A percentile compares a stretch with the other conserved stretches of the same genome.
These are phyloP conservation scores for Blomia tropicalis DNA, from an alignment of 2,888 invertebrate species.

Conservation along the genomic window DNA sequence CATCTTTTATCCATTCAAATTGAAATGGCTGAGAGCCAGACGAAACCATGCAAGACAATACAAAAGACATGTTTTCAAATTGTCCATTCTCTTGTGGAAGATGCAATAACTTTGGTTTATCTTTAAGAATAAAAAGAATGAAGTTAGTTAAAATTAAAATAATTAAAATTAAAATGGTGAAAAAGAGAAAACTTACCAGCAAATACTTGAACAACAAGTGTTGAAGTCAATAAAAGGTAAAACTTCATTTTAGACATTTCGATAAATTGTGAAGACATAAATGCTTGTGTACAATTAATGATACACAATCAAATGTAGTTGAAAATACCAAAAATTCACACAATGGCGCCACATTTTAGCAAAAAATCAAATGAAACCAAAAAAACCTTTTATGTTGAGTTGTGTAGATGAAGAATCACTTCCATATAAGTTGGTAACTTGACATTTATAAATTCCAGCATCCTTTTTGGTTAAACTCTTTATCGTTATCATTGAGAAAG, in stretches of 20 bases:
- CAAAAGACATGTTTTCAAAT: neutral
- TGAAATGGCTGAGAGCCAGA: neutral
- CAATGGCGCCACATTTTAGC: neutral
- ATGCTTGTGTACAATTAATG: too few relatives aligned
- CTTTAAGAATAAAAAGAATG: neutral
- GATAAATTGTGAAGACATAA: too few relatives aligned
- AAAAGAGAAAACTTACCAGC: too few relatives aligned
- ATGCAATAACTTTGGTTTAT: neutral
- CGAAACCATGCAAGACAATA: neutral
- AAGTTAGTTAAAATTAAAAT: too few relatives aligned
- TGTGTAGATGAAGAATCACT: neutral
- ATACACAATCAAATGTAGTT: too few relatives aligned
- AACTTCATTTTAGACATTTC: too few relatives aligned
- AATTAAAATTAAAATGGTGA: too few relatives aligned
- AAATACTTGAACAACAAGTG: too few relatives aligned
- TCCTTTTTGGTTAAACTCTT: neutral
- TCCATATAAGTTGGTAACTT: neutral
- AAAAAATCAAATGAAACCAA: neutral
- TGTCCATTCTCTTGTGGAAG: neutral
- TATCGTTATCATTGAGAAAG: conserved; percentile 6
- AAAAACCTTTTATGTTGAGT: neutral
- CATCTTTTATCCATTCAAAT: neutral
- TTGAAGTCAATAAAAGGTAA: too few relatives aligned
- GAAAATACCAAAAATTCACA: neutral
- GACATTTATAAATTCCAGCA: neutral